Base-by-base conservation (phyloP, 1,140 invertebrate genomes). In the Hypsibius dujardini region DNA sequence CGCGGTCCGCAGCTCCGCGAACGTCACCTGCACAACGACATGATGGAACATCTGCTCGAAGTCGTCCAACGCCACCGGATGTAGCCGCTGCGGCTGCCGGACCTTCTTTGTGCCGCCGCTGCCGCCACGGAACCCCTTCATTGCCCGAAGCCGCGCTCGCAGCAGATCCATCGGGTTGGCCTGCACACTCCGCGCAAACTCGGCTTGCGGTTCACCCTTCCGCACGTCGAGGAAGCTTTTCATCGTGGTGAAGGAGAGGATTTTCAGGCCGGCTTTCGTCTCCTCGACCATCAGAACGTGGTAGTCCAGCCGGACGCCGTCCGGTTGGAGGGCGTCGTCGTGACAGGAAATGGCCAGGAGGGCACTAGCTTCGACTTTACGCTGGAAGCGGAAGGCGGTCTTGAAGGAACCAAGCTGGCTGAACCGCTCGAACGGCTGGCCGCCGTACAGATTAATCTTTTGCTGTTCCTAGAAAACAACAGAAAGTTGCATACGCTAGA, bases 301-400 rank as follows among this genome's bases (percentile, higher is more conserved):
- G 42, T 67, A 67, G 42, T 67, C 62, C 7, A 67, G 3, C 3
- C 62, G 62, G 62, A 67, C 62, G 3, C 42, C 7, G 45, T 67
- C 62, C 7, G 62, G 62, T 3, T 14, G 12, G 42, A 42, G 3
- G 42, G 62, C 12, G 62, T 67, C 62, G 7, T 14, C 7, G 62
- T 67, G 62, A 3, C 3, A 12, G 7, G 62, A 67, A 3, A 67
- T 67, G 42, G 7, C 62, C 7, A 67, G 62, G 3, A 67, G 42
- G 7, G 62, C 62, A 3, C 12, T 67, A 7, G 42, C 42, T 3
- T 67, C 62, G 42, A 67, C 45, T 42, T 67, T 67, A 3, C 45
- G 12, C 62, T 67, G 62, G 62, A 67, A 67, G 45, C 62, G 62
- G 62, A 67, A 67, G 62, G 45, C 3, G 62, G 62, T 42, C 3